These are phyloP conservation scores for Phortica okadai DNA, from an alignment of 2,888 invertebrate genomes.

Conservation along the genomic window DNA sequence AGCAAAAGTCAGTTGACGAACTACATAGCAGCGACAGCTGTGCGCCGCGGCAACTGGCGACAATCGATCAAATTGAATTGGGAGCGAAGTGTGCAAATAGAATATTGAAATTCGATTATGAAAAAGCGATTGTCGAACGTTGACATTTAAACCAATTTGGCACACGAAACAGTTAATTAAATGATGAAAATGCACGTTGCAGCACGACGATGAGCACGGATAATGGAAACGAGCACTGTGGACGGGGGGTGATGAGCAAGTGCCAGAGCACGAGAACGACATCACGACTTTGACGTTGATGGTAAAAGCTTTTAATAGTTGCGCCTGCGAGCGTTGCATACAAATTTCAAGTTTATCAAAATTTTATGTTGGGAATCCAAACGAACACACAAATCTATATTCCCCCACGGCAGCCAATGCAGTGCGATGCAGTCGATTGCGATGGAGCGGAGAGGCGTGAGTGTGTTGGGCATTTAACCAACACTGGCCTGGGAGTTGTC, in stretches of 20 bases:
- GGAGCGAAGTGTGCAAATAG: constrained; percentile 37
- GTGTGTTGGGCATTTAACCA: neutral
- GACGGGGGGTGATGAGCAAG: constrained; percentile 13
- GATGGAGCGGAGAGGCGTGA: neutral
- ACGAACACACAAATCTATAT: constrained; percentile 1
- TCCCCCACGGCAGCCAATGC: neutral
- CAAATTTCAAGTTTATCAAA: constrained; percentile 20
- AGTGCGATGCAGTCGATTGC: too few species aligned
- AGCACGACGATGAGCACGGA: constrained; percentile 40
- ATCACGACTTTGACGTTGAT: neutral
- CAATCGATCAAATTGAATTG: constrained; percentile 59
- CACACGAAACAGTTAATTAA: constrained; percentile 68
- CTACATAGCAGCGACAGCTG: neutral
- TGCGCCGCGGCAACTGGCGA: neutral
- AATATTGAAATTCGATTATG: constrained; percentile 57
- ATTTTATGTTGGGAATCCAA: constrained; percentile 4
- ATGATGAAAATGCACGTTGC: constrained; percentile 66
- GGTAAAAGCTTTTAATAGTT: constrained; percentile 13
- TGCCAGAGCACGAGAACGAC: neutral
- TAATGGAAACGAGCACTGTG: too few species aligned
- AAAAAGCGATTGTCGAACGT: constrained; percentile 42
- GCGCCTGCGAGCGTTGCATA: constrained; percentile 12
- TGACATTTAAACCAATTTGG: constrained; percentile 25
- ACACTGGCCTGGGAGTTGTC: neutral
- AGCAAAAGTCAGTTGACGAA: neutral